A percentile compares a stretch with the other conserved stretches of the same genome.
phyloP scores from a whole-genome alignment of 35 echinoderm and acorn worm genomes.

The Lytechinus variegatus region DNA sequence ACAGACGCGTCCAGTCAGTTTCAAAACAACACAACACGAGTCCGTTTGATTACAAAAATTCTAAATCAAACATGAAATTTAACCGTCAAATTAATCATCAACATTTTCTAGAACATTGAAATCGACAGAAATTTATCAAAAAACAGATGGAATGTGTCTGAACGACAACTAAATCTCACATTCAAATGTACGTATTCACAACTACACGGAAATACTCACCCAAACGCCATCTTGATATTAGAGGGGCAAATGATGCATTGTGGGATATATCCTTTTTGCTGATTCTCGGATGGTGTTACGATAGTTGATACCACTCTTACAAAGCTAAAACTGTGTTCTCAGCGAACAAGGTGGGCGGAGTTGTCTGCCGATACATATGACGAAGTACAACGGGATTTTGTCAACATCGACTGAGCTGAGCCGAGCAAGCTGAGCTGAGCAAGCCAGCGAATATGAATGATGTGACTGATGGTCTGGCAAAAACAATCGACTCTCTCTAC shows the following conservation, averaged over 20 bases:
- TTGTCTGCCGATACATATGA: background rate
- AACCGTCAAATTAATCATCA: background rate
- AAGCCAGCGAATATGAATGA: too few species aligned
- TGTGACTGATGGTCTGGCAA: too few species aligned
- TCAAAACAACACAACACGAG: conserved; percentile 33
- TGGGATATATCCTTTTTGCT: conserved; percentile 33
- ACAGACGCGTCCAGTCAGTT: background rate
- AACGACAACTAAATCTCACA: background rate
- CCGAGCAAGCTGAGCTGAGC: too few species aligned
- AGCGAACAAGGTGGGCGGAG: conserved; percentile 33
- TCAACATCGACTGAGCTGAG: too few species aligned
- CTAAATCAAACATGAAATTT: background rate
- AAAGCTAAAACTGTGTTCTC: background rate
- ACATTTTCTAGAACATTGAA: background rate
- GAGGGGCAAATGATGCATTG: background rate
- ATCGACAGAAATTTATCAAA: background rate
- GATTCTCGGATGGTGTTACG: background rate
- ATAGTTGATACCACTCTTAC: background rate
- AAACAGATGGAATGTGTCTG: background rate
- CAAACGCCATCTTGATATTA: conserved; percentile 39
- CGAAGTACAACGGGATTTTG: too few species aligned
- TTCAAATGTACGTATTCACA: conserved; percentile 21
- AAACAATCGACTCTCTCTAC: too few species aligned
- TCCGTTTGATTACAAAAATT: background rate
- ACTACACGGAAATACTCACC: conserved; percentile 29